These are phyloP conservation scores for Nomada goodeniana DNA, from an alignment of 2,888 invertebrate genomes.

Conservation along the genomic window DNA sequence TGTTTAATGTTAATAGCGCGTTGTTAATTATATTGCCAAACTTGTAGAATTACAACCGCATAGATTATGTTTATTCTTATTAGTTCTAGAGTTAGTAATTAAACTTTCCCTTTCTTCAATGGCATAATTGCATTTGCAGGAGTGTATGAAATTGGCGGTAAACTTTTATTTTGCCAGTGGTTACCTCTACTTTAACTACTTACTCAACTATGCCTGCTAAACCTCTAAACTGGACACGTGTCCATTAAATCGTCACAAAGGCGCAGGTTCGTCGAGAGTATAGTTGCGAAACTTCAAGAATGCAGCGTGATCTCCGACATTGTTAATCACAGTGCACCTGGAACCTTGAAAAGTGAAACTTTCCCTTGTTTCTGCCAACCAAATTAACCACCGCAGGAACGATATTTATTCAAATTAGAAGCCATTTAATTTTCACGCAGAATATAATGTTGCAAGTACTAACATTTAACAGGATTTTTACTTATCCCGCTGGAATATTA, in stretches of 20 bases:
- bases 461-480: too few relatives aligned
- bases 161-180: not conserved
- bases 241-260: slow-evolving; percentile 34
- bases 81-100: too few relatives aligned
- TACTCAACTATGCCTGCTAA: slow-evolving; percentile 19
- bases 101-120: too few relatives aligned
- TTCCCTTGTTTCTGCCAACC: not conserved
- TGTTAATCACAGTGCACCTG: not conserved
- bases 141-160: not conserved
- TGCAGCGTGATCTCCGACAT: slow-evolving; percentile 17
- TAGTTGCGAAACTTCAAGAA: slow-evolving; percentile 41
- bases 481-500: too few relatives aligned
- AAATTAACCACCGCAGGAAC: not conserved
- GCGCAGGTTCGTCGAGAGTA: not conserved
- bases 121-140: too few relatives aligned
- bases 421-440: too few relatives aligned
- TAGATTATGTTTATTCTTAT: too few relatives aligned
- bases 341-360: slow-evolving; percentile 17
- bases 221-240: slow-evolving; percentile 14
- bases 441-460: too few relatives aligned
- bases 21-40: too few relatives aligned
- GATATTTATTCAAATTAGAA: too few relatives aligned
- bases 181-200: not conserved
- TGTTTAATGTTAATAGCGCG: too few relatives aligned
- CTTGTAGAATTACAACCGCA: too few relatives aligned